Evolutionary conservation across 2,797 vertebrate genomes (phyloP).

Genomic region (Falco peregrinus): DNA sequence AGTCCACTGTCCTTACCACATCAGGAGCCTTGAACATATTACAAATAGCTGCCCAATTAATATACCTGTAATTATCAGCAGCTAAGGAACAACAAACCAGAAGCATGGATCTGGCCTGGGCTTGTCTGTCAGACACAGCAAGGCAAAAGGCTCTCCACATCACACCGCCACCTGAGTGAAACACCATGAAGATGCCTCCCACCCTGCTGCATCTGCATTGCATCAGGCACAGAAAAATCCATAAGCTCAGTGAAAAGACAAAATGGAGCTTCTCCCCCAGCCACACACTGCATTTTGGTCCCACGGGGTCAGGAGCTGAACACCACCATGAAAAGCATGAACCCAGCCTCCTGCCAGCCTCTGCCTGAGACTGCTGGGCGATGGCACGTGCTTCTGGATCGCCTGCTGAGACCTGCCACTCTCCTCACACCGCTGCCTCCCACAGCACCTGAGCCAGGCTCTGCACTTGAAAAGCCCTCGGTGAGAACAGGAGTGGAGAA

Average conservation of each 20-base stretch:
- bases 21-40: not conserved
- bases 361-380: not conserved
- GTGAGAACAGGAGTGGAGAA: not conserved
- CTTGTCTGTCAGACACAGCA: rapidly evolving
- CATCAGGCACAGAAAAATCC: not conserved
- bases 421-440: not conserved
- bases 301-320: not conserved
- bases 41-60: not conserved
- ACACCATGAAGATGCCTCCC: rapidly evolving
- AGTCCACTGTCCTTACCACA: not conserved
- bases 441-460: rapidly evolving
- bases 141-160: not conserved
- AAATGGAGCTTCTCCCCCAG: not conserved
- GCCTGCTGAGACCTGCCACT: rapidly evolving
- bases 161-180: not conserved
- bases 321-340: rapidly evolving
- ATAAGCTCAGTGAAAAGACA: not conserved
- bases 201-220: not conserved
- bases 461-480: rapidly evolving
- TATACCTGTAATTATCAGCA: not conserved
- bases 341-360: not conserved
- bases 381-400: not conserved
- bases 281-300: rapidly evolving
- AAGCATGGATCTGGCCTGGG: not conserved
- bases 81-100: not conserved